Percentiles rank a stretch among this genome's conserved stretches.
phyloP scores from a whole-genome alignment of 2,888 invertebrate genomes.

The Adineta ricciae region DNA sequence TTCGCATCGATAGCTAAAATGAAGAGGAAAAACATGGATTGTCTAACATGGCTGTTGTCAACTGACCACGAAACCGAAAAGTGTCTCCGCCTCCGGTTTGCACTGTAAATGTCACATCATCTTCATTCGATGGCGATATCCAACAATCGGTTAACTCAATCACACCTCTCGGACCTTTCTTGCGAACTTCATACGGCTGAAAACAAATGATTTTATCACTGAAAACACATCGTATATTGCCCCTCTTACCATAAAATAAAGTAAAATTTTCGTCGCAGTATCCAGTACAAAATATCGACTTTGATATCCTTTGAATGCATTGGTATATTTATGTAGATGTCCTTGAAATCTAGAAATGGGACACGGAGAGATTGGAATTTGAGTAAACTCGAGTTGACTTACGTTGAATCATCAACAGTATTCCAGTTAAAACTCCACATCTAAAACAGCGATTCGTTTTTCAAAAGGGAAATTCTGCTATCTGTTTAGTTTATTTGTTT shows the following conservation, averaged over 20 bases:
- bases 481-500: not conserved
- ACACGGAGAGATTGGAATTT: not conserved
- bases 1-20: not conserved
- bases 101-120: not conserved
- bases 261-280: not conserved
- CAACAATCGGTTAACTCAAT: slow-evolving; percentile 17
- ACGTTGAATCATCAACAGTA: not conserved
- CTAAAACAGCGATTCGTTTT: not conserved
- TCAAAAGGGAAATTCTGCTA: not conserved
- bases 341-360: not conserved
- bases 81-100: not conserved
- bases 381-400: not conserved
- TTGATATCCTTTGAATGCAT: not conserved
- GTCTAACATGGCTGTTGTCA: too few relatives aligned
- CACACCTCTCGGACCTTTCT: not conserved
- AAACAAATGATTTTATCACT: not conserved
- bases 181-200: not conserved
- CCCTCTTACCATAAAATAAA: not conserved
- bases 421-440: not conserved
- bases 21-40: not conserved
- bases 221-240: not conserved
- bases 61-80: not conserved
- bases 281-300: slow-evolving; percentile 4
- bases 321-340: not conserved
- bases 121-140: not conserved